phyloP scores from a whole-genome alignment of 2,888 invertebrate genomes.

The Diarsia mendica region DNA sequence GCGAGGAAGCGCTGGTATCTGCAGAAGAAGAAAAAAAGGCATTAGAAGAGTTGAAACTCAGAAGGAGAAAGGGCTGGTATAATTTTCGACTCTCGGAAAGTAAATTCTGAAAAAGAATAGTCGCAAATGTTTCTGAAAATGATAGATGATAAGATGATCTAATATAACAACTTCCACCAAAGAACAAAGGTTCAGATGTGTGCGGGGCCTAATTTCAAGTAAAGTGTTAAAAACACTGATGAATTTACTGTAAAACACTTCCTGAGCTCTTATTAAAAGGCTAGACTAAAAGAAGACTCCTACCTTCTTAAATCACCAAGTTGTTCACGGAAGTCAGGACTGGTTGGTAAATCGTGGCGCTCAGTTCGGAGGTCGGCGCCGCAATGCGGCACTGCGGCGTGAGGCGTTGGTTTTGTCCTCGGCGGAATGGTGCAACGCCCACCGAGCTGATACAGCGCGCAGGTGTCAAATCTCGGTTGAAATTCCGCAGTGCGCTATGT shows the following conservation, averaged over 20 bases:
- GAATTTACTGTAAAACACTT: background rate
- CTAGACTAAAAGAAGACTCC: background rate
- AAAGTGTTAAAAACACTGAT: background rate
- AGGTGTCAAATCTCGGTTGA: slow-evolving; percentile 24
- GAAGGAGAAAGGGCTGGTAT: too few relatives aligned
- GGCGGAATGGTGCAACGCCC: slow-evolving; percentile 28
- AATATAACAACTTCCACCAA: slow-evolving; percentile 7
- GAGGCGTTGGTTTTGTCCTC: background rate
- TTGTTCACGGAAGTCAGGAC: background rate
- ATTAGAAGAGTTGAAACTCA: too few relatives aligned
- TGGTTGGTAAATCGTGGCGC: slow-evolving; percentile 1
- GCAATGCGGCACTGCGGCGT: slow-evolving; percentile 22
- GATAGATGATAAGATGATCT: background rate
- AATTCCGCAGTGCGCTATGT: slow-evolving; percentile 33
- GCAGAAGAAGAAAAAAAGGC: too few relatives aligned
- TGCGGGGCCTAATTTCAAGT: background rate
- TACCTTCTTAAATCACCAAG: slow-evolving; percentile 19
- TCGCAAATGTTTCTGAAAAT: too few relatives aligned
- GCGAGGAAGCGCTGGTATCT: too few relatives aligned
- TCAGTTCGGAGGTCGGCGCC: slow-evolving; percentile 10
- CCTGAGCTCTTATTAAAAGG: background rate
- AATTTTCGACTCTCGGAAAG: too few relatives aligned
- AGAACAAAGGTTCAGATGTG: background rate
- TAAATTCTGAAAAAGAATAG: too few relatives aligned
- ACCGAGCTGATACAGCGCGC: slow-evolving; percentile 28